Conservation (phyloP, 2,888 invertebrate genomes). For the Therioaphis trifolii region DNA sequence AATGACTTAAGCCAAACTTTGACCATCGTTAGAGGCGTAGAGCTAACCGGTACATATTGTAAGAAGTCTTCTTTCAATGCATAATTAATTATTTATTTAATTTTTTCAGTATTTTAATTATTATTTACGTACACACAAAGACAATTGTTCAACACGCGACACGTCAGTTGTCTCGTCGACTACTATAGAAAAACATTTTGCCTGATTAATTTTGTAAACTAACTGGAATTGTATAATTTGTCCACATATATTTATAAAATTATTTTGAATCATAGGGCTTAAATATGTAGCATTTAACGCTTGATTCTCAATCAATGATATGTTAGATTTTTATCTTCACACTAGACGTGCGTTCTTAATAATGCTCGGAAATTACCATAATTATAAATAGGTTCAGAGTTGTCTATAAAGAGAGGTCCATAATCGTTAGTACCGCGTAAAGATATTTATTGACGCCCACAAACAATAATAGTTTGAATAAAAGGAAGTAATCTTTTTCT, state of each 20-base stretch:
- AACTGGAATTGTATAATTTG: neutral
- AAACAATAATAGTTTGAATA: neutral
- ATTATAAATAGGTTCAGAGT: neutral
- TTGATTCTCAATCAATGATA: neutral
- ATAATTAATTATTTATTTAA: too few relatives aligned
- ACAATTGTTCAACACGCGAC: neutral
- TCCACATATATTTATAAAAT: neutral
- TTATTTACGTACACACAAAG: neutral
- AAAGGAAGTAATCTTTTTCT: neutral
- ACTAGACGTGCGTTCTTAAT: neutral
- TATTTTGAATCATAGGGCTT: neutral
- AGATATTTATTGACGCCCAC: neutral
- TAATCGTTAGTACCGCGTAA: neutral
- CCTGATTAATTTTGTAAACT: neutral
- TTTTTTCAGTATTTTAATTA: too few relatives aligned
- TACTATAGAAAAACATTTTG: neutral
- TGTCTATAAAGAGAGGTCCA: too few relatives aligned
- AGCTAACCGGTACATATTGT: too few relatives aligned
- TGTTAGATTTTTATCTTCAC: neutral
- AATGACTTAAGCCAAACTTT: too few relatives aligned
- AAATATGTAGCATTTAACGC: slow-evolving; percentile 2
- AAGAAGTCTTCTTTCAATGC: too few relatives aligned
- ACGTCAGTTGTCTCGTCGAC: neutral
- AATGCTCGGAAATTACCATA: neutral
- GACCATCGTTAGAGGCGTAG: too few relatives aligned